Evolutionary conservation across 2,888 invertebrate genomes (phyloP).

Genomic region (Zygaena filipendulae): DNA sequence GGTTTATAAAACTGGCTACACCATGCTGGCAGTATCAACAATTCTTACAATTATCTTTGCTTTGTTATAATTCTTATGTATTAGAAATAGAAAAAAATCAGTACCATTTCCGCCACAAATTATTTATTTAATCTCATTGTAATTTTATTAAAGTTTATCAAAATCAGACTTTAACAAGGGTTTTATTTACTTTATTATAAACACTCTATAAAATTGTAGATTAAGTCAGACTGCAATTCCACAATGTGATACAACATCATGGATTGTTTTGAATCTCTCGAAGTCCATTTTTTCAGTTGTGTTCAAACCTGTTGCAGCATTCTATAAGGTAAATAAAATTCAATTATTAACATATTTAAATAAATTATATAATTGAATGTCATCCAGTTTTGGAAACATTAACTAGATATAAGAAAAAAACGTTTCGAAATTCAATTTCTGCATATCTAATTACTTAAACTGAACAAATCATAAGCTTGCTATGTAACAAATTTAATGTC

Average conservation of each 20-base stretch:
- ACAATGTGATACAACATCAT: constrained; percentile 45
- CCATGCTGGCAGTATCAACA: constrained; percentile 37
- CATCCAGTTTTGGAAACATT: no score
- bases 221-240: no score
- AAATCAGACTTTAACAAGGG: constrained; percentile 32
- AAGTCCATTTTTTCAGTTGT: constrained; percentile 53
- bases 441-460: no score
- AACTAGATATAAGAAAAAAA: no score
- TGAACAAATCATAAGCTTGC: no score
- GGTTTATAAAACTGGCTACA: constrained; percentile 75
- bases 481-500: no score
- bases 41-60: constrained; percentile 39
- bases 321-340: constrained; percentile 42
- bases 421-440: not conserved
- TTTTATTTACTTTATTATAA: no score
- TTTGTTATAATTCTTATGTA: constrained; percentile 38
- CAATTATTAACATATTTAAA: no score
- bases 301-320: constrained; percentile 48
- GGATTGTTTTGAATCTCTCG: constrained; percentile 50
- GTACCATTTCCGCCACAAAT: no score
- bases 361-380: no score
- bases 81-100: no score
- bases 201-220: no score
- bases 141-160: constrained; percentile 31
- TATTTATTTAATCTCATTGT: constrained; percentile 40